phyloP scores from a whole-genome alignment of 2,797 vertebrate species.

The Corythornis leucogaster region DNA sequence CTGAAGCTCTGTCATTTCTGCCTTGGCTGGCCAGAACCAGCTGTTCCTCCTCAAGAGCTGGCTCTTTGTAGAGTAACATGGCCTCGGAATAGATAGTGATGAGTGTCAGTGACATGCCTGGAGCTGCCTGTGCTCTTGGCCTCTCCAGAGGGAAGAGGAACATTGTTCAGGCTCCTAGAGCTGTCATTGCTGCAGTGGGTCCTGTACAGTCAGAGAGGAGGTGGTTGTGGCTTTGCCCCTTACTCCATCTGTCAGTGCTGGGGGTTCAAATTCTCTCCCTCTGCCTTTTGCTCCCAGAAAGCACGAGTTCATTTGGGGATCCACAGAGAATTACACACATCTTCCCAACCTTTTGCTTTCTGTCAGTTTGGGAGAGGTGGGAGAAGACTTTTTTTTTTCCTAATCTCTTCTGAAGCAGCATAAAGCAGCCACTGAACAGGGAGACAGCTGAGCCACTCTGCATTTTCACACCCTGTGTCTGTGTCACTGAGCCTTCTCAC shows the following conservation, averaged over 20 bases:
- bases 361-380: background rate
- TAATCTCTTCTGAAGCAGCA: background rate
- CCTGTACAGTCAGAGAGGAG: accelerated
- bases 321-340: background rate
- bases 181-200: background rate
- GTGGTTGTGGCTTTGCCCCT: background rate
- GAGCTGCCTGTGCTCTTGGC: background rate
- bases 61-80: background rate
- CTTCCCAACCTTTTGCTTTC: background rate
- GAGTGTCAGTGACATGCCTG: conserved; percentile 33
- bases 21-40: background rate
- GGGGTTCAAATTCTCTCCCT: background rate
- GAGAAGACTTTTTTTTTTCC: background rate
- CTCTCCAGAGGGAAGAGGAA: background rate
- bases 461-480: background rate
- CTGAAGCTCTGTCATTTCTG: background rate
- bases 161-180: accelerated
- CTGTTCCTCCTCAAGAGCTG: conserved; percentile 29
- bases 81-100: conserved; percentile 17
- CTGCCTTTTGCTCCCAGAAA: background rate
- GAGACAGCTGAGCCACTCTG: background rate
- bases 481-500: background rate
- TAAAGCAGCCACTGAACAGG: background rate
- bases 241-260: background rate
- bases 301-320: background rate